A percentile compares a stretch with the other conserved stretches of the same genome.
Conservation (phyloP, 2,888 invertebrate species). For the Apodemia mormo region DNA sequence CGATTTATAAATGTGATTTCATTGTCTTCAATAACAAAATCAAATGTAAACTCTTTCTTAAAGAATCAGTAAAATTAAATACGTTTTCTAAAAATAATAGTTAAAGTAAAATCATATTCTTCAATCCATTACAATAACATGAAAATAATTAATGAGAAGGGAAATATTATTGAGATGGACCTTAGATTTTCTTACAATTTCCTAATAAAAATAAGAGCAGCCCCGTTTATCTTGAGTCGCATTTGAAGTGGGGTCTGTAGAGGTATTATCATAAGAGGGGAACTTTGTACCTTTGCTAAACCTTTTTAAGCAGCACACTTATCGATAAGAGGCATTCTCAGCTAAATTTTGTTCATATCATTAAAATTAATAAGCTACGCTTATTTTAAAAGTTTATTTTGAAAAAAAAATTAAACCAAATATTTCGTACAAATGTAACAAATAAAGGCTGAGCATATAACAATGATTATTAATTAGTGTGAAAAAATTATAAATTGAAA, state of each 20-base stretch:
- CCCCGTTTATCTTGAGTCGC: conserved; percentile 70
- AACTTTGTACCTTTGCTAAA: conserved; percentile 58
- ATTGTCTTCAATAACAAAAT: too few species aligned
- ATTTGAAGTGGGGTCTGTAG: conserved; percentile 63
- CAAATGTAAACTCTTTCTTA: too few species aligned
- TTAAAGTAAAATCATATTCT: neutral
- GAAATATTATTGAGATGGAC: conserved; percentile 44
- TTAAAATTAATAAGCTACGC: conserved; percentile 68
- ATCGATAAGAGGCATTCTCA: conserved; percentile 58
- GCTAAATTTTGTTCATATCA: conserved; percentile 68
- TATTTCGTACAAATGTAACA: neutral
- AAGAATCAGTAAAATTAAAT: too few species aligned
- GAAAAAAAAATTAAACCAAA: neutral
- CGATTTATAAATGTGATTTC: too few species aligned
- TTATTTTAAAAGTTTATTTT: conserved; percentile 12
- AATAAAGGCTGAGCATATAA: too few species aligned
- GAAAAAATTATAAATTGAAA: too few species aligned
- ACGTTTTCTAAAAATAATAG: neutral
- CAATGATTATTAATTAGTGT: too few species aligned
- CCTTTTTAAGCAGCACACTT: conserved; percentile 70
- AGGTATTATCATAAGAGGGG: conserved; percentile 68
- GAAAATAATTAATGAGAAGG: conserved; percentile 26
- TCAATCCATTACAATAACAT: conserved; percentile 22
- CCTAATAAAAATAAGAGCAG: conserved; percentile 53
- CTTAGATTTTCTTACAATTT: conserved; percentile 29